Evolutionary conservation across 2,797 vertebrate genomes (phyloP).

Genomic region (Nasua narica): DNA sequence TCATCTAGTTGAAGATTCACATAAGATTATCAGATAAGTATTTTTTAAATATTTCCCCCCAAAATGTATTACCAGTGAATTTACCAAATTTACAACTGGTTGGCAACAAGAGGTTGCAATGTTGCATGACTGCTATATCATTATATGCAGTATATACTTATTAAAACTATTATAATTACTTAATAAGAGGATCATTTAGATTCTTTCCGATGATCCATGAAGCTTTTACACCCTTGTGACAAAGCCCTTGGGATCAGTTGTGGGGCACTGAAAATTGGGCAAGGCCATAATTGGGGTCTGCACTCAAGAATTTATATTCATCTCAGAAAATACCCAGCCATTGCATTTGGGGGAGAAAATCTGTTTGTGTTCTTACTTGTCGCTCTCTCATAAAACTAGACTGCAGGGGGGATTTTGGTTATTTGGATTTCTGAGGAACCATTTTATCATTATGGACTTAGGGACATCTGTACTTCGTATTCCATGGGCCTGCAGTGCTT

Average conservation of each 20-base stretch:
- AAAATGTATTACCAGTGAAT: not conserved
- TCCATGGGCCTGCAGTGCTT: not conserved
- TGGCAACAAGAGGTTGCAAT: not conserved
- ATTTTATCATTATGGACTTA: not conserved
- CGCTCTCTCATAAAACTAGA: conserved; percentile 16
- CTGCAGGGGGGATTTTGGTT: not conserved
- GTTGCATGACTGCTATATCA: not conserved
- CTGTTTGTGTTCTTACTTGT: conserved; percentile 13
- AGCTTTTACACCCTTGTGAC: not conserved
- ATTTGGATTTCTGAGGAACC: conserved; percentile 1
- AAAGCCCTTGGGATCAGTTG: not conserved
- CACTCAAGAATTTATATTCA: not conserved
- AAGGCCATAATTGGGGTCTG: not conserved
- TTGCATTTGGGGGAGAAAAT: not conserved
- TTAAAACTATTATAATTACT: not conserved
- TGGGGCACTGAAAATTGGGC: not conserved
- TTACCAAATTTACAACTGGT: not conserved
- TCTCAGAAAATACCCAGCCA: not conserved
- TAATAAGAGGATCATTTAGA: not conserved
- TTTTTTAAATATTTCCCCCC: not conserved
- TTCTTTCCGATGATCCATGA: not conserved
- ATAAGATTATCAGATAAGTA: not conserved
- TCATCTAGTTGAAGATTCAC: not conserved
- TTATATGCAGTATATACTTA: not conserved
- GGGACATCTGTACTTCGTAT: not conserved